Conservation (phyloP, 1,140 invertebrate genomes). For the Bombus picipes region DNA sequence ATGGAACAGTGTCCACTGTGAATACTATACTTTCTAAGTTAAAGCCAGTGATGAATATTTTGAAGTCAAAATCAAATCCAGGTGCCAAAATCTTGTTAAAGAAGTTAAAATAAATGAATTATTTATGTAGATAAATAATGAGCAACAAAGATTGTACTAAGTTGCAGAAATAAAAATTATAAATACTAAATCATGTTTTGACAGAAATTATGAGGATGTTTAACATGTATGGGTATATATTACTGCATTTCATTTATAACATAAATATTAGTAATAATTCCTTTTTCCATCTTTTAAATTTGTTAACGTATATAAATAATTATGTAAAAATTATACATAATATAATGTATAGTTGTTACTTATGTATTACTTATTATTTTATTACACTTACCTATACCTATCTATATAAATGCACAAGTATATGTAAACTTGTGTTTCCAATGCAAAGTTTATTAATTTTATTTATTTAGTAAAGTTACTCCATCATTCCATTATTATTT, state of each 20-base stretch:
- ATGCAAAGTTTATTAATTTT: not conserved
- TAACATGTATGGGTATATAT: too few relatives aligned
- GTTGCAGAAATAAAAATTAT: not conserved
- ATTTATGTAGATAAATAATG: slow-evolving; percentile 3
- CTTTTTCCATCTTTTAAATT: not conserved
- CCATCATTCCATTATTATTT: too few relatives aligned
- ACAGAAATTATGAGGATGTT: not conserved
- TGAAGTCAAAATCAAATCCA: slow-evolving; percentile 77
- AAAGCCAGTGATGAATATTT: slow-evolving; percentile 52
- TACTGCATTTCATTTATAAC: slow-evolving; percentile 16
- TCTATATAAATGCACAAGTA: not conserved
- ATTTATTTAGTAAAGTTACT: too few relatives aligned
- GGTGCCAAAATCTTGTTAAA: slow-evolving; percentile 84
- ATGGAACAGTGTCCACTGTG: slow-evolving; percentile 62
- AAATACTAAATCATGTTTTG: not conserved
- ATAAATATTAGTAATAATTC: slow-evolving; percentile 34
- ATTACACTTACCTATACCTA: not conserved
- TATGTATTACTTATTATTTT: not conserved
- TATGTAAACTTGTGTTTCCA: not conserved
- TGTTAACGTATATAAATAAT: not conserved
- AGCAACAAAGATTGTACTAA: not conserved
- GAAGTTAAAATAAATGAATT: slow-evolving; percentile 75
- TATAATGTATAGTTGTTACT: not conserved
- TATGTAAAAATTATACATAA: slow-evolving; percentile 25
- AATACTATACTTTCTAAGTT: slow-evolving; percentile 53